Base-by-base conservation (phyloP, 30 jellyfish, hydroid and myxozoan species). In the Aurelia sp. region DNA sequence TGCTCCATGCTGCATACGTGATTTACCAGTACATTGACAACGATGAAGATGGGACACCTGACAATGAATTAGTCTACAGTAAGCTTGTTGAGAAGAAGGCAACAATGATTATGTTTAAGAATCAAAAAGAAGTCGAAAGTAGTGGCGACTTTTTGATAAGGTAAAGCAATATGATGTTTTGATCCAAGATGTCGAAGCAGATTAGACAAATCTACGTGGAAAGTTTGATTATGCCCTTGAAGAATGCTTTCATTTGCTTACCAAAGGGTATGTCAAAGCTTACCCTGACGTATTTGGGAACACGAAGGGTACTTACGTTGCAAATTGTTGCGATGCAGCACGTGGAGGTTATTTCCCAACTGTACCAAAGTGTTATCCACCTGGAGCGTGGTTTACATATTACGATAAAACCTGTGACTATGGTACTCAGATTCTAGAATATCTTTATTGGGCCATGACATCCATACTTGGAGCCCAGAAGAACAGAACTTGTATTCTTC, bases 11-110 rank as follows among this genome's bases (percentile, higher is more conserved):
- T 18, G 92, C 92, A 9, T 16, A 37, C 21, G 76, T 83, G 21
- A 19, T 83, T 31, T 83, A 69, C 79, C 92, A 83, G 63, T 83
- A 83, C 82, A 70, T 83, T 44, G 92, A 83, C 62, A 83, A 83
- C 40, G 71, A 83, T 58, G 92, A 60, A 18, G 87, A 83, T 58
- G 87, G 87, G 20, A 27, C 9, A 41, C 92, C 92, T n/a, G 92
- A 83, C 44, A 83, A 83, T 71, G 11, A 31, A 40, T 21, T 20
- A 17, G 86, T 83, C 20, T 83, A 83, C 64, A 12, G 27, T 13
- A 21, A 70, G 47, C 57, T 83, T 21, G 66, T 83, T 13, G 60
- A 55, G 51, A 53, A 50, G 78, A 68, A 69, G 31, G 92, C 92
- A 22, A 66, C 85, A 41, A 82, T 82, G 92, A 68, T 82, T 41